Evolutionary conservation across 2,888 invertebrate genomes (phyloP), one percentile per base, ranked within the genome.

Genomic region (Panopea generosa): DNA sequence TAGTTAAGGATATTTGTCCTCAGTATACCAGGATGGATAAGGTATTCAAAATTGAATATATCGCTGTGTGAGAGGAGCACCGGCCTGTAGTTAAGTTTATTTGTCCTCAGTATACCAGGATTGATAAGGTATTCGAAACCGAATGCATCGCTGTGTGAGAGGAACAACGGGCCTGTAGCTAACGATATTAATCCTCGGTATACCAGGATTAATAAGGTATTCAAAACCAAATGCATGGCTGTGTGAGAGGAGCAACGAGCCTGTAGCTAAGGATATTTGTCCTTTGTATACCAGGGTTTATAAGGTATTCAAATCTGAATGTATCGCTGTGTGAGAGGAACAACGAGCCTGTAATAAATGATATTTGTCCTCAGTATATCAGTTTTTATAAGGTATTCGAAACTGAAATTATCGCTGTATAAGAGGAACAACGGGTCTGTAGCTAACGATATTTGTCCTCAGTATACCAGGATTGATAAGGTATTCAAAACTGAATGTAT

Each of bases 261-360:
- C n/a, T n/a, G n/a, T n/a, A n/a, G n/a, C 70, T 73, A n/a, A 52
- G 71, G 6, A 84, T 50, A 86, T 88, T 18, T 82, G 82, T 52
- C 84, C 87, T 2, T 52, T 75, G n/a, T 88, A 88, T 69, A 83
- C n/a, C 3, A 84, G 81, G 24, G 60, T 88, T 11, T 18, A 69
- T 2, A 87, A 82, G 83, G 88, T 88, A 57, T 87, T n/a, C n/a
- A 72, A 6, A 84, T 88, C 52, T 81, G 24, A 59, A 87, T 11
- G 22, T 67, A 2, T 87, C 80, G 83, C 87, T 88, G 55, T 87
- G 86, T n/a, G n/a, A n/a, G n/a, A n/a, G n/a, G n/a, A n/a, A n/a
- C n/a, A n/a, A n/a, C n/a, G n/a, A n/a, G n/a, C n/a, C n/a, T n/a
- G n/a, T n/a, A n/a, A 71, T 73, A n/a, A 52, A 72, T 3, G 84